phyloP scores from a whole-genome alignment of 1,140 invertebrate species.

The Tetramorium alpestre region DNA sequence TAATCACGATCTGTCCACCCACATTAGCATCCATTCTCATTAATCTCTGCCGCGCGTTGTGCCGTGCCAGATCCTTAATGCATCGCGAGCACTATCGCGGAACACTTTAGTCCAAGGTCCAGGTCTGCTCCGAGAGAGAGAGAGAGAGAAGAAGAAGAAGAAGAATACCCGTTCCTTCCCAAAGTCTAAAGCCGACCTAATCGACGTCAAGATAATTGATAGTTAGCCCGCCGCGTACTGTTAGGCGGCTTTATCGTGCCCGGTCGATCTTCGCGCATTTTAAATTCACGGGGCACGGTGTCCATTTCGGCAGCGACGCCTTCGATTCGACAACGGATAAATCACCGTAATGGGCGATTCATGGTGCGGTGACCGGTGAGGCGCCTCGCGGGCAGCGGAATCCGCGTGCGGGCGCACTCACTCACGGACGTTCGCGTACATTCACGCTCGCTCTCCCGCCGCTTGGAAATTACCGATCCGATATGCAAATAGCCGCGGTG shows the following conservation, averaged over 20 bases:
- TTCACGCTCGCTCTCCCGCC: slow-evolving; percentile 43
- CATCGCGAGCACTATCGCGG: slow-evolving; percentile 11
- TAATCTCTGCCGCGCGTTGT: slow-evolving; percentile 16
- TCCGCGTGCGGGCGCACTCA: slow-evolving; percentile 1
- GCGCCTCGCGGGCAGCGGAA: slow-evolving; percentile 34
- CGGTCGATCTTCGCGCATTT: slow-evolving; percentile 67
- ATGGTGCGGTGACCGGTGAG: slow-evolving; percentile 50
- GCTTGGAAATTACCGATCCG: slow-evolving; percentile 80
- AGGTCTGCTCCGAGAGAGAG: background rate
- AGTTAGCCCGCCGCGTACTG: slow-evolving; percentile 65
- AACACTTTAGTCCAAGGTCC: background rate
- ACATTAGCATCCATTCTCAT: slow-evolving; percentile 41
- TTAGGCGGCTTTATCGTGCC: slow-evolving; percentile 60
- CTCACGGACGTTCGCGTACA: background rate
- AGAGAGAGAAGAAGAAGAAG: no score
- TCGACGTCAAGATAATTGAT: slow-evolving; percentile 64
- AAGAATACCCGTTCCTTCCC: slow-evolving; percentile 1
- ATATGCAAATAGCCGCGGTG: slow-evolving; percentile 79
- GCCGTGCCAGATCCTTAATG: slow-evolving; percentile 52
- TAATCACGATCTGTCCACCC: slow-evolving; percentile 44
- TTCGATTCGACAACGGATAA: slow-evolving; percentile 69
- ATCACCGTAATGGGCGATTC: slow-evolving; percentile 70
- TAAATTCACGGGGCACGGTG: slow-evolving; percentile 59
- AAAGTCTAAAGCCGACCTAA: background rate
- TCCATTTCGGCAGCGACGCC: slow-evolving; percentile 65